Evolutionary conservation across 2,797 vertebrate species (phyloP), one percentile per base, ranked within the genome.

Genomic region (Eutrigla gurnardus): DNA sequence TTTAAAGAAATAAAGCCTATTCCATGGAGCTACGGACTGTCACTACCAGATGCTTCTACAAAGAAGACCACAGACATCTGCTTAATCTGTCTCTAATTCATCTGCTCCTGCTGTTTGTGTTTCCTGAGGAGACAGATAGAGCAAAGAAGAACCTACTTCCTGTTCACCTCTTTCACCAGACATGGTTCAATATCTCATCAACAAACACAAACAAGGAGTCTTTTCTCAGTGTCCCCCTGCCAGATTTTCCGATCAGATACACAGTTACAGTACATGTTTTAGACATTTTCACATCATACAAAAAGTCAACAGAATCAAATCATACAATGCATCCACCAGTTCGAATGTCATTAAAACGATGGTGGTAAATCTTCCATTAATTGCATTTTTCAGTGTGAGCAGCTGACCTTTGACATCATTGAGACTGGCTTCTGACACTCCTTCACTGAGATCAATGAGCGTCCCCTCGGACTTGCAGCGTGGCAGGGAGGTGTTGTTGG

Each of bases 401-500:
- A 1, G 12, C 90, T 91, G 81, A 99, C 97, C 96, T 98, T 97
- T 98, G 90, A 98, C 94, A 5, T 98, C 96, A 0, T 80, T 94
- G 70, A 99, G 96, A 64, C 91, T 94, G 66, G 94, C 92, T 72
- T 99, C 97, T 0, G 96, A 91, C 9, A 96, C 94, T 25, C 94
- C 95, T 1, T 97, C 96, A 0, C 93, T 90, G 72, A 97, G 93
- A 82, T 99, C 98, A 6, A 99, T 97, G 58, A 99, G 95, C 0
- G 97, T 96, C 37, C 98, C 98, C 90, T 99, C 98, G 0, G 98
- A 99, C 89, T 93, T 96, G 95, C 98, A 99, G 35, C 98, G 97
- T 0, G 97, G 97, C 18, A 99, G 96, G 12, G 93, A 95, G 43
- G 84, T 57, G 4, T 91, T 96, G 68, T 94, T 96, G 47, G 93